Evolutionary conservation across 2,888 invertebrate species (phyloP), one percentile per base, ranked within the genome.

Genomic region (Leptopilina drosophilae): DNA sequence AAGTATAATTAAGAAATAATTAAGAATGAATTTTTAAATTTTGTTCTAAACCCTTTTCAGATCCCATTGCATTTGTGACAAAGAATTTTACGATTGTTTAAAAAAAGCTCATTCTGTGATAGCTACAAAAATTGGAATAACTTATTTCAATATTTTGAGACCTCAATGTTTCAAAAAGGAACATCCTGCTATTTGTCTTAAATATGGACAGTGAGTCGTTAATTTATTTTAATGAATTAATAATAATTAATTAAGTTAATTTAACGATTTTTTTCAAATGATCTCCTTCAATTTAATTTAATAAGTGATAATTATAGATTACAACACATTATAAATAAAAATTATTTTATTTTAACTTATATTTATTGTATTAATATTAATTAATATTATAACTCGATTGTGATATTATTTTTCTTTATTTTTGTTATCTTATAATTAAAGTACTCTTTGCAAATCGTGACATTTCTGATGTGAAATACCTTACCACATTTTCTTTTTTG

Each of bases 141-240:
- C 95, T 0, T 96, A 95, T 92, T 96, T 96, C 92, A 95, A 95
- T 87, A 92, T 96, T 82, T 92, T 96, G 64, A 94, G 94, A 0
- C 95, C 95, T 0, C 94, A 95, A 89, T 96, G 96, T 90, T 96
- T 96, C 77, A 91, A 92, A 92, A 92, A 83, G 83, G 81, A 85
- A 20, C 85, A 87, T 83, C 87, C 88, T 5, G 64, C 77, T 5
- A 78, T 76, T 8, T 89, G 90, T 77, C 76, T 78, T 7, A 77
- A 80, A 79, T 83, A 84, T 46, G 81, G 79, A 77, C 73, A 77
- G 88, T 89, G 85, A 85, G n/a, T 64, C 7, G 42, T 40, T 8
- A 75, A 42, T 42, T 8, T 4, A 33, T 46, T 49, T 20, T 20
- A 20, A 20, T 20, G 20, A 20, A 20, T 20, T 20, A 20, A 20